Evolutionary conservation across 2,888 invertebrate species (phyloP).

Genomic region (Eupithecia exiguata): DNA sequence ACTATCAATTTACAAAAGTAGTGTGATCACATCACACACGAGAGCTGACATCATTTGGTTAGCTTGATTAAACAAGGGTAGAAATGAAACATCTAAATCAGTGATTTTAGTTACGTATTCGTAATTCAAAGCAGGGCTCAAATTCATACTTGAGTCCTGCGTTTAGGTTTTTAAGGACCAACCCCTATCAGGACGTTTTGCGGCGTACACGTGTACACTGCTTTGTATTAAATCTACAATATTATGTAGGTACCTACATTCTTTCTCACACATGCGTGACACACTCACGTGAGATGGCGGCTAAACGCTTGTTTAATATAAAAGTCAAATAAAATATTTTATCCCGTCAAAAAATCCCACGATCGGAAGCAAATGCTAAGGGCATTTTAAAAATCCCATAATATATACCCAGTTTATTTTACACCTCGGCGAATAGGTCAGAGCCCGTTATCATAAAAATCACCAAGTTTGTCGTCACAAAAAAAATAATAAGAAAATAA

Average conservation of each 20-base stretch:
- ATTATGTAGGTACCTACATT: not conserved
- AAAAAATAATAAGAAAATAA: not conserved
- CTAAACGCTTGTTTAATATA: not conserved
- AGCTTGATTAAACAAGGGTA: not conserved
- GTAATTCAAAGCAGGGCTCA: too few species aligned
- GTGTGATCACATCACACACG: too few species aligned
- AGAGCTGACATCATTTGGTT: not conserved
- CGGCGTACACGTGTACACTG: not conserved
- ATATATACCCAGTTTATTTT: too few species aligned
- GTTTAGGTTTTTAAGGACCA: not conserved
- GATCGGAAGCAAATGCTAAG: not conserved
- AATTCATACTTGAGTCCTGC: not conserved
- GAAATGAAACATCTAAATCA: not conserved
- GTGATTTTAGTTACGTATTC: not conserved
- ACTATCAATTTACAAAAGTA: not conserved
- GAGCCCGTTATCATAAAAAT: not conserved
- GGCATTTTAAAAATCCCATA: too few species aligned
- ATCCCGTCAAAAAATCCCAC: not conserved
- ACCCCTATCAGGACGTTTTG: not conserved
- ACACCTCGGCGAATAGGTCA: too few species aligned
- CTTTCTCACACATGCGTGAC: not conserved
- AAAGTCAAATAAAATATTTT: not conserved
- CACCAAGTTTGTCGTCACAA: not conserved
- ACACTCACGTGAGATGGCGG: not conserved
- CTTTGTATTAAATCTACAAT: not conserved